A percentile compares a stretch with the other conserved stretches of the same genome.
Conservation (phyloP, 2,113 vertebrate species). For the Cheirogaleus medius region DNA sequence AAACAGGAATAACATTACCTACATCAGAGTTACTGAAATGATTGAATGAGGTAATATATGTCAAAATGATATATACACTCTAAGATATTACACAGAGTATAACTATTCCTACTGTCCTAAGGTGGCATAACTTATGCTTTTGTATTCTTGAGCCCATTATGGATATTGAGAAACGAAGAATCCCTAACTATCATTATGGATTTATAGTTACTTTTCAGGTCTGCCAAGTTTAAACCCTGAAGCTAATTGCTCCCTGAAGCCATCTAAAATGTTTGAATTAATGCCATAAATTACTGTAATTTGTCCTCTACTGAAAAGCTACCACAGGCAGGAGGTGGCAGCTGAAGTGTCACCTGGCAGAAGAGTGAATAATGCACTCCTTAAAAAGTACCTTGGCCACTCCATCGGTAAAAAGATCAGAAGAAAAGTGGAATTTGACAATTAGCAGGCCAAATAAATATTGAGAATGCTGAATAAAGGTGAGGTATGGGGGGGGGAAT, state of each 20-base stretch:
- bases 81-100: not conserved
- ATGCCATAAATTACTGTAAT: not conserved
- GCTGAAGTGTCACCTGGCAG: not conserved
- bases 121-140: not conserved
- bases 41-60: not conserved
- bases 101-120: not conserved
- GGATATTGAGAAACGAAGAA: constrained; percentile 14
- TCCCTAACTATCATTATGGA: not conserved
- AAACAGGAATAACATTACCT: not conserved
- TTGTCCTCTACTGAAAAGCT: not conserved
- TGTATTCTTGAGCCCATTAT: not conserved
- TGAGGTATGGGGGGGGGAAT: not conserved
- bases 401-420: not conserved
- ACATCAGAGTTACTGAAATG: constrained; percentile 28
- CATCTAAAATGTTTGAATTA: constrained; percentile 8
- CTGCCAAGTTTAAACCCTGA: not conserved
- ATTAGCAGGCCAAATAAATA: not conserved
- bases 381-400: not conserved
- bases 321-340: not conserved
- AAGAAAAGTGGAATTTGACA: not conserved
- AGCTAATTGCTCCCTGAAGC: constrained; percentile 9
- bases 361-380: not conserved
- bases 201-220: not conserved
- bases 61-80: not conserved
- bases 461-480: not conserved